Percentiles rank a stretch among this genome's conserved stretches.
These are phyloP conservation scores for Myiopsitta monachus DNA, from an alignment of 2,113 vertebrate genomes.

Conservation along the genomic window DNA sequence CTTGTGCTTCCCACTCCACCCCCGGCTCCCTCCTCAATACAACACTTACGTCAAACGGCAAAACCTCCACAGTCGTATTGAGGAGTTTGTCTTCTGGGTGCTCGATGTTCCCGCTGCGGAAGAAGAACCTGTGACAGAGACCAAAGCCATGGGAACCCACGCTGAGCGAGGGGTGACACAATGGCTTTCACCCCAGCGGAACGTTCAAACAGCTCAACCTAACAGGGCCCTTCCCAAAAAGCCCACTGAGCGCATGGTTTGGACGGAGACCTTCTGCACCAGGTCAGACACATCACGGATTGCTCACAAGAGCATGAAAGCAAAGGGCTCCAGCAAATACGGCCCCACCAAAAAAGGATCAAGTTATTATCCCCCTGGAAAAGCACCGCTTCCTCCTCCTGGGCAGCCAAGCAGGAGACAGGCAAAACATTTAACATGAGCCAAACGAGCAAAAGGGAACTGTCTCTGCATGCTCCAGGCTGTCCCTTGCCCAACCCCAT, in stretches of 20 bases:
- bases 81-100: constrained; percentile 97
- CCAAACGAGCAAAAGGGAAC: background rate
- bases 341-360: background rate
- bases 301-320: background rate
- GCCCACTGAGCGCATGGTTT: background rate
- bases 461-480: background rate
- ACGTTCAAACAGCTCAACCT: background rate
- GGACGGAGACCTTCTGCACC: background rate
- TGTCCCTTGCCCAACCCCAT: background rate
- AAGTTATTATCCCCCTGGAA: background rate
- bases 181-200: background rate
- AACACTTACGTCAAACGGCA: constrained; percentile 92
- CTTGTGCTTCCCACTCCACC: background rate
- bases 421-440: background rate
- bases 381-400: background rate
- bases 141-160: background rate
- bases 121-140: constrained; percentile 87
- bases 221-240: background rate
- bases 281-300: background rate
- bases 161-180: background rate
- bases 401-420: rapidly evolving
- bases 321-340: background rate
- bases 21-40: background rate
- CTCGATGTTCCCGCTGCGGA: constrained; percentile 96
- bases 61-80: constrained; percentile 95